These are phyloP conservation scores for Pseudoips prasinana DNA, from an alignment of 2,888 invertebrate species.

Conservation along the genomic window DNA sequence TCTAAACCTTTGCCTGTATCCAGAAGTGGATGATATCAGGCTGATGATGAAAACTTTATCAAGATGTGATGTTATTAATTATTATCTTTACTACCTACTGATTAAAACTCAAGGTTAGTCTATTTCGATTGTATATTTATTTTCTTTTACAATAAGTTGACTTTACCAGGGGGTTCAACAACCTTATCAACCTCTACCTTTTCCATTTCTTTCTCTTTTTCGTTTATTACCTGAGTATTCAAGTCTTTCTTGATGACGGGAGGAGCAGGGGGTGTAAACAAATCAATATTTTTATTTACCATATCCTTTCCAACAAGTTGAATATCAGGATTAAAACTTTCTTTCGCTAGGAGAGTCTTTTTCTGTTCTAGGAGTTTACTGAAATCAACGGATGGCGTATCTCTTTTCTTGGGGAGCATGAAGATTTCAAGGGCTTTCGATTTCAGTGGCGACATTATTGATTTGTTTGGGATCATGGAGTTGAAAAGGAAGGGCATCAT, in stretches of 20 bases:
- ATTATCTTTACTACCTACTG: too few relatives aligned
- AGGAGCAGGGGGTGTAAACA: constrained; percentile 33
- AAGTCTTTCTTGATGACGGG: constrained; percentile 52
- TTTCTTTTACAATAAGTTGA: constrained; percentile 34
- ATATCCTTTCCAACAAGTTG: constrained; percentile 55
- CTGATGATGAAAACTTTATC: too few relatives aligned
- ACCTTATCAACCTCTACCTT: constrained; percentile 28
- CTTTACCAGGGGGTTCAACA: constrained; percentile 16
- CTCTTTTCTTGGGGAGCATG: constrained; percentile 60
- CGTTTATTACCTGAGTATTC: constrained; percentile 35
- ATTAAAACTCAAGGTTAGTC: too few relatives aligned
- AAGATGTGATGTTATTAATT: too few relatives aligned
- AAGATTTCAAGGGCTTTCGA: constrained; percentile 61
- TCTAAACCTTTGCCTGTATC: too few relatives aligned
- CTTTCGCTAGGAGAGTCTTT: too few relatives aligned
- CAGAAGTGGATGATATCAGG: too few relatives aligned
- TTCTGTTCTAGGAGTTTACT: constrained; percentile 33
- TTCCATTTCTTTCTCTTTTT: constrained; percentile 20
- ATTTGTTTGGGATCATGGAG: constrained; percentile 35
- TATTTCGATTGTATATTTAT: too few relatives aligned
- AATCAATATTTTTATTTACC: constrained; percentile 43
- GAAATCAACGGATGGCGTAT: constrained; percentile 26
- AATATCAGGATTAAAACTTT: too few relatives aligned
- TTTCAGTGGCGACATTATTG: constrained; percentile 32
- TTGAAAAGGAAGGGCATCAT: constrained; percentile 47